Conservation (phyloP, 2,888 invertebrate species). For the Nomada ferruginata region DNA sequence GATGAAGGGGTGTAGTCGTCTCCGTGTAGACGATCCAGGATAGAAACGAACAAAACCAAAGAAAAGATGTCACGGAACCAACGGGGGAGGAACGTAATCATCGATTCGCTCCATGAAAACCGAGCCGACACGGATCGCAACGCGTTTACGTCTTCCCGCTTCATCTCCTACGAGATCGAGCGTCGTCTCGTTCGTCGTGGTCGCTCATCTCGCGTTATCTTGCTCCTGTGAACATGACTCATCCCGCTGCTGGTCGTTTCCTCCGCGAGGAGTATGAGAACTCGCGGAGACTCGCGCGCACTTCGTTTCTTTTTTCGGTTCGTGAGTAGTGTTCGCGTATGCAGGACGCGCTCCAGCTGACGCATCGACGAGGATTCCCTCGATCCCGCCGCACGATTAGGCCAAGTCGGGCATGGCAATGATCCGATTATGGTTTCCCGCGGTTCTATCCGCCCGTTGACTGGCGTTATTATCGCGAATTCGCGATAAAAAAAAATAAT, state of each 20-base stretch:
- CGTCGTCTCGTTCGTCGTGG: not conserved
- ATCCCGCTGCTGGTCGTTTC: not conserved
- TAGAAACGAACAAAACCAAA: not conserved
- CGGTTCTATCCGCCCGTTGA: constrained; percentile 47
- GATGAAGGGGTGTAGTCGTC: not conserved
- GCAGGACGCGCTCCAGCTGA: constrained; percentile 33
- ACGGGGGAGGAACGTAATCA: constrained; percentile 23
- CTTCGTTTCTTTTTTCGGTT: constrained; percentile 21
- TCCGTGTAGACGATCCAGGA: not conserved
- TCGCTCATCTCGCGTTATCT: constrained; percentile 6
- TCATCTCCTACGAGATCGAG: constrained; percentile 11
- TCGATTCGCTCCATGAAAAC: constrained; percentile 41
- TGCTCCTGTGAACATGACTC: constrained; percentile 19
- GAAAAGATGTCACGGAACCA: constrained; percentile 4
- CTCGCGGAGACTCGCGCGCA: constrained; percentile 6
- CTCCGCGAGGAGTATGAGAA: constrained; percentile 4
- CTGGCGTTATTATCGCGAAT: constrained; percentile 42
- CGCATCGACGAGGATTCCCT: constrained; percentile 58
- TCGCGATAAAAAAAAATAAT: too few relatives aligned
- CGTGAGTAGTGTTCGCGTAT: constrained; percentile 15
- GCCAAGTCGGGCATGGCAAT: constrained; percentile 54
- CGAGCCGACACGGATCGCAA: constrained; percentile 56
- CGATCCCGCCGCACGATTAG: constrained; percentile 46
- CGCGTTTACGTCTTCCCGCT: constrained; percentile 37
- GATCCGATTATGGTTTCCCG: constrained; percentile 60